A percentile compares a stretch with the other conserved stretches of the same genome.
Evolutionary conservation across 2,888 invertebrate species (phyloP).

Genomic region (Trichogramma dendrolimi): DNA sequence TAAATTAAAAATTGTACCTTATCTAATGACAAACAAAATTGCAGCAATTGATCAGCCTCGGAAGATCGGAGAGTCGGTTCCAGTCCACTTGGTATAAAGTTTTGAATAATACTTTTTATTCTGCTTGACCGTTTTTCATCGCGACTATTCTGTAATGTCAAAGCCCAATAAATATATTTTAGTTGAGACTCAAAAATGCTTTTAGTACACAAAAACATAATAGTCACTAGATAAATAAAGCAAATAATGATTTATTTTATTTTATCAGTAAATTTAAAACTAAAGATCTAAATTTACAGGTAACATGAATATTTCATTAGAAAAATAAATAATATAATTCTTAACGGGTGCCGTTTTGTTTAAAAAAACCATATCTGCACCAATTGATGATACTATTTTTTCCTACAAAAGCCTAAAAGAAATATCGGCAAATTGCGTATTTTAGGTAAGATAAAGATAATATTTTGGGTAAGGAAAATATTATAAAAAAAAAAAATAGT

Average conservation of each 20-base stretch:
- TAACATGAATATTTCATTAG: neutral
- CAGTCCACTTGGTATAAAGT: constrained; percentile 50
- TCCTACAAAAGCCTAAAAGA: no score
- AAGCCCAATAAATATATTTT: neutral
- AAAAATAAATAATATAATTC: neutral
- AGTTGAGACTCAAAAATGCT: neutral
- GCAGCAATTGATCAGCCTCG: constrained; percentile 50
- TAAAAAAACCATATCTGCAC: no score
- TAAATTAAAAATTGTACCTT: constrained; percentile 40
- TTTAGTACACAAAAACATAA: neutral
- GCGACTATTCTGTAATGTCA: constrained; percentile 44
- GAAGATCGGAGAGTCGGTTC: constrained; percentile 45
- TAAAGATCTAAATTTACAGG: neutral
- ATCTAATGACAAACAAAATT: constrained; percentile 50
- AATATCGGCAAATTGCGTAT: no score
- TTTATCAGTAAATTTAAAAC: neutral
- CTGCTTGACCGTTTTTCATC: constrained; percentile 48
- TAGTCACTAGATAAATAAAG: no score
- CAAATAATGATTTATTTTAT: neutral
- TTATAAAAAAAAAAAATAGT: no score
- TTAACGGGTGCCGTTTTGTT: neutral
- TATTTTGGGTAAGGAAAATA: no score
- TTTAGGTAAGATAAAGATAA: no score
- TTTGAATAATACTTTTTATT: constrained; percentile 48
- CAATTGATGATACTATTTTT: no score